phyloP scores from a whole-genome alignment of 2,797 vertebrate genomes.

The Gallirallus australis region DNA sequence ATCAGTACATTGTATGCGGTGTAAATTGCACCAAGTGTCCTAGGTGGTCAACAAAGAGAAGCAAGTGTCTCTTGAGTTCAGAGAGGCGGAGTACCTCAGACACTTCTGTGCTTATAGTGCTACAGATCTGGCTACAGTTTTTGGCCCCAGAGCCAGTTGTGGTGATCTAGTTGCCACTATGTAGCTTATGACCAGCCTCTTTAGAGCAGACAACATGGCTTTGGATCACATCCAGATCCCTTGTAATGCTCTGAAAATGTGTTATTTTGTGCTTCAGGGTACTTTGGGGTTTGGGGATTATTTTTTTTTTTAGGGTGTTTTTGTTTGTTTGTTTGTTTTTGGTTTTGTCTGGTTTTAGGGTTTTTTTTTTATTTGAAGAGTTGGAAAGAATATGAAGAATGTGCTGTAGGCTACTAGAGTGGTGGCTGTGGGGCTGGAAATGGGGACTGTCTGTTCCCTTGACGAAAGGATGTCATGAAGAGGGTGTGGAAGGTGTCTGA shows the following conservation, averaged over 20 bases:
- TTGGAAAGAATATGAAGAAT: neutral
- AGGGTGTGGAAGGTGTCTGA: neutral
- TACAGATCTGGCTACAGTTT: neutral
- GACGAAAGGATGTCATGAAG: neutral
- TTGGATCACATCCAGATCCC: neutral
- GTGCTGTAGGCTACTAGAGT: neutral
- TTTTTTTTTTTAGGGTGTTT: neutral
- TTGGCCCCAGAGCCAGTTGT: neutral
- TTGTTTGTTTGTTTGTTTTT: neutral
- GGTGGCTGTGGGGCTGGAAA: neutral
- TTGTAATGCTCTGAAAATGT: neutral
- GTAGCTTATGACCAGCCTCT: neutral
- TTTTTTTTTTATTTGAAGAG: neutral
- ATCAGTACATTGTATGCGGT: neutral
- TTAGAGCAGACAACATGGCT: neutral
- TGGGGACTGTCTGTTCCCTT: accelerated
- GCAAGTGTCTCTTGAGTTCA: neutral
- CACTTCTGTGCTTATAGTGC: neutral
- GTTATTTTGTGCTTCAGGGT: neutral
- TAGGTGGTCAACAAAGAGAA: neutral
- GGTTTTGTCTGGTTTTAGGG: neutral
- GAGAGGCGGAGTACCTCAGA: neutral
- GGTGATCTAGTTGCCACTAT: neutral
- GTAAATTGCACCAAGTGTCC: neutral
- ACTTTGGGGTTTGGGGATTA: neutral